Conservation (phyloP, 1,140 invertebrate genomes). For the Melitaea cinxia region DNA sequence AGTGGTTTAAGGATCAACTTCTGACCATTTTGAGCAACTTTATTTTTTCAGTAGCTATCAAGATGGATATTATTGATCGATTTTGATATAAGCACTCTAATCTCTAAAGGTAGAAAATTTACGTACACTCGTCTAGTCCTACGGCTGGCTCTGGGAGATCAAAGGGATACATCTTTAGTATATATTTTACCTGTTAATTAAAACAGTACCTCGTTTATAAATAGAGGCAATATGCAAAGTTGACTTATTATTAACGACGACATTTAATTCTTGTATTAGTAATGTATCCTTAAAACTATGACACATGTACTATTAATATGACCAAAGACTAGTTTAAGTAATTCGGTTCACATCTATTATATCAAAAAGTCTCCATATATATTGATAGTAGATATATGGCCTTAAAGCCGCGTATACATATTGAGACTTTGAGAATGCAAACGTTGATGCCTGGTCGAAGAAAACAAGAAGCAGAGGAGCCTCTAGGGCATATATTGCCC, state of each 20-base stretch:
- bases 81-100: background rate
- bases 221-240: too few species aligned
- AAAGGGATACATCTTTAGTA: conserved; percentile 38
- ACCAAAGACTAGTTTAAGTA: conserved; percentile 4
- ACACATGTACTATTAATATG: conserved; percentile 17
- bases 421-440: conserved; percentile 12
- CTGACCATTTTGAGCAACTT: background rate
- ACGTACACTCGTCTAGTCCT: conserved; percentile 26
- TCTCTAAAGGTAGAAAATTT: background rate
- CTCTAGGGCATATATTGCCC: conserved; percentile 48
- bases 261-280: conserved; percentile 22
- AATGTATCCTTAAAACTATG: conserved; percentile 36
- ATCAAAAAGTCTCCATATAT: conserved; percentile 13
- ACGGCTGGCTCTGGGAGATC: conserved; percentile 33
- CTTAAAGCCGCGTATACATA: background rate
- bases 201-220: conserved; percentile 49
- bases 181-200: conserved; percentile 47
- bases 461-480: conserved; percentile 79
- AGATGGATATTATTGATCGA: background rate
- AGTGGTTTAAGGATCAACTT: conserved; percentile 9
- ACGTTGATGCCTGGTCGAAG: conserved; percentile 43
- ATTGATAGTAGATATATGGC: background rate
- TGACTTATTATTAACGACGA: conserved; percentile 26
- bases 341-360: conserved; percentile 21
- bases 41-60: background rate